These are phyloP conservation scores for Agriotes lineatus DNA, from an alignment of 2,888 invertebrate species.

Conservation along the genomic window DNA sequence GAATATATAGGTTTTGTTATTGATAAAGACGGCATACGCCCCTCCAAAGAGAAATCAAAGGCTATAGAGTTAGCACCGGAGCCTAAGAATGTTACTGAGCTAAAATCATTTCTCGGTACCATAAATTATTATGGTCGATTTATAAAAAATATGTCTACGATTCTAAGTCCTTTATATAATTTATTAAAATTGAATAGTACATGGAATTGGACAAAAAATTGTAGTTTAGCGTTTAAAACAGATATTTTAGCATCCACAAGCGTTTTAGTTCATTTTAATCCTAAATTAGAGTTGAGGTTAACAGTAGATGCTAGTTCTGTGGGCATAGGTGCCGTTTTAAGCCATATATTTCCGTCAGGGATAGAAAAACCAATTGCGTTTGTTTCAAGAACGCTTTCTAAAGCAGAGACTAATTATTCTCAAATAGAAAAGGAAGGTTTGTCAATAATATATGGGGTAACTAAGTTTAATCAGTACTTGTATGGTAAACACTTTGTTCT, in stretches of 20 bases:
- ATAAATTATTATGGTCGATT: not conserved
- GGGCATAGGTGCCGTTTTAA: not conserved
- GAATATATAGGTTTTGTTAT: not conserved
- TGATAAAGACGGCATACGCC: not conserved
- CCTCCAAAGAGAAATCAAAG: not conserved
- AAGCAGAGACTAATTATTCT: not conserved
- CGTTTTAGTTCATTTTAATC: not conserved
- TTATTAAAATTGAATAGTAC: not conserved
- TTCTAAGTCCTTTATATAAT: not conserved
- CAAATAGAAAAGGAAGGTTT: not conserved
- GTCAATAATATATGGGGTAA: not conserved
- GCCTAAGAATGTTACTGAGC: not conserved
- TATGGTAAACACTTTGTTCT: not conserved
- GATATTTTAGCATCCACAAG: not conserved
- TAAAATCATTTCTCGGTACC: not conserved
- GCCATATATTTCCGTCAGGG: not conserved
- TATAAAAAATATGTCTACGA: not conserved
- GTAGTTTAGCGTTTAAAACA: not conserved
- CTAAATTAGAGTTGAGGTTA: not conserved
- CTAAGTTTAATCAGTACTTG: not conserved
- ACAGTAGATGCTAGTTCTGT: not conserved
- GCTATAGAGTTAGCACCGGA: not conserved
- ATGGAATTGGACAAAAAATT: not conserved
- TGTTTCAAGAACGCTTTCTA: not conserved
- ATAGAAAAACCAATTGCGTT: not conserved